Evolutionary conservation across 2,113 vertebrate species (phyloP).

Genomic region (Acrocephalus arundinaceus): DNA sequence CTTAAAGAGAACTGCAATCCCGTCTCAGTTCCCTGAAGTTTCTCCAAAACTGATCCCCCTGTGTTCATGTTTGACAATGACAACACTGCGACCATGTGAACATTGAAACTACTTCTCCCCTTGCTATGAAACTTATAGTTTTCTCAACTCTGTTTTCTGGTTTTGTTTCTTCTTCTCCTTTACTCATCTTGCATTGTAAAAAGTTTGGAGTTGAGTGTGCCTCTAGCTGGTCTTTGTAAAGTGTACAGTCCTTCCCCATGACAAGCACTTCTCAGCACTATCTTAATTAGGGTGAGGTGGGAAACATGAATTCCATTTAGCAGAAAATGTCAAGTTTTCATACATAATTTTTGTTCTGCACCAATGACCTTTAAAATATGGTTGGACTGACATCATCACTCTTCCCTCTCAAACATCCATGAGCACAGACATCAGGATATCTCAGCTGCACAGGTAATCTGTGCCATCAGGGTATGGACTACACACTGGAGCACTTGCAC

Average conservation of each 20-base stretch:
- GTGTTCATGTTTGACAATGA: background rate
- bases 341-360: background rate
- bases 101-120: background rate
- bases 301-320: slow-evolving; percentile 38
- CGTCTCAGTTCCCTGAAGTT: background rate
- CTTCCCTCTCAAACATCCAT: background rate
- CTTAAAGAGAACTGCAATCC: background rate
- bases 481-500: background rate
- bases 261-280: background rate
- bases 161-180: background rate
- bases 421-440: background rate
- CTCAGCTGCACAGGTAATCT: background rate
- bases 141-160: background rate
- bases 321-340: slow-evolving; percentile 36
- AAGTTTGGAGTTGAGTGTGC: background rate
- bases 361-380: slow-evolving; percentile 36
- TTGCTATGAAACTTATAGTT: background rate
- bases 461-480: background rate
- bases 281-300: slow-evolving; percentile 18
- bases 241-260: background rate
- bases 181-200: background rate
- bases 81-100: background rate
- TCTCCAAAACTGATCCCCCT: background rate
- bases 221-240: background rate
- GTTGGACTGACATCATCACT: background rate